Evolutionary conservation across 2,797 vertebrate species (phyloP).

Genomic region (Champsocephalus esox): DNA sequence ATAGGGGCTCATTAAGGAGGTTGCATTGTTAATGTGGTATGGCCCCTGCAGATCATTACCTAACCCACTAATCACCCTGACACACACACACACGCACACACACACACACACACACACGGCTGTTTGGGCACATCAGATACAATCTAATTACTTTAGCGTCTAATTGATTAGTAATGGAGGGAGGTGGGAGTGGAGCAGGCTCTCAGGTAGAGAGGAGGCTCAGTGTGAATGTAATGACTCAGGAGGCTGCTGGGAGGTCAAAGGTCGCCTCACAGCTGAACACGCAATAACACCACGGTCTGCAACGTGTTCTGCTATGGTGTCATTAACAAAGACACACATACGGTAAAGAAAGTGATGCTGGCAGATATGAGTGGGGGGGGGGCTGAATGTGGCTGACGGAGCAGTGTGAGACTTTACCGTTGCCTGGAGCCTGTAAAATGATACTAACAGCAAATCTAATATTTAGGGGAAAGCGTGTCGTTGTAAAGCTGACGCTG

Average conservation of each 20-base stretch:
- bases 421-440: constrained; percentile 40
- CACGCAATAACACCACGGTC: constrained; percentile 46
- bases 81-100: constrained; percentile 44
- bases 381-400: constrained; percentile 49
- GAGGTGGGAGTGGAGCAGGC: constrained; percentile 54
- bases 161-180: constrained; percentile 78
- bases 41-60: constrained; percentile 88
- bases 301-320: constrained; percentile 31
- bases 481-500: constrained; percentile 56
- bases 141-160: constrained; percentile 77
- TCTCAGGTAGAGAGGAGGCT: constrained; percentile 56
- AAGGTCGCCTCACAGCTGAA: constrained; percentile 53
- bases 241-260: constrained; percentile 36
- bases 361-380: constrained; percentile 27
- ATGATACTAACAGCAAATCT: constrained; percentile 40
- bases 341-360: background rate
- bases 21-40: constrained; percentile 90
- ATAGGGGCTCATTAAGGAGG: constrained; percentile 88
- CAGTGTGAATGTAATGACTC: constrained; percentile 50
- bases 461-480: constrained; percentile 29
- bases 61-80: constrained; percentile 84
- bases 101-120: constrained; percentile 38
- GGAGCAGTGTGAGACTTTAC: constrained; percentile 20
- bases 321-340: constrained; percentile 44
- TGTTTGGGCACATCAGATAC: constrained; percentile 73